Base-by-base conservation (phyloP, 2,113 vertebrate genomes). In the Trichomycterus rosablanca region DNA sequence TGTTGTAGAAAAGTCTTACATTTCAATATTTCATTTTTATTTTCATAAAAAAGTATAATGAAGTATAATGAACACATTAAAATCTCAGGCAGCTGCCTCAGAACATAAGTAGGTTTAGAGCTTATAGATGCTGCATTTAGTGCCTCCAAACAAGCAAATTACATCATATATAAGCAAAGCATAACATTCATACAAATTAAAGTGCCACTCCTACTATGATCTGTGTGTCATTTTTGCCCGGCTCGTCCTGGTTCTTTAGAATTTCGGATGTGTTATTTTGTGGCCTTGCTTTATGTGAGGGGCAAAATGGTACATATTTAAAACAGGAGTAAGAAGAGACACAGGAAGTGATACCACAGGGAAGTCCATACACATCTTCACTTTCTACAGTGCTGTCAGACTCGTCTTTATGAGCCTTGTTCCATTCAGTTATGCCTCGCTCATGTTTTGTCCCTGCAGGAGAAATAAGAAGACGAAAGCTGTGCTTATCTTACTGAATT, bases 361-460 rank as follows among this genome's bases (percentile, higher is more conserved):
- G 95, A 43, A 98, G 82, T 60, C 81, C 59, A 35, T 98, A 98
- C 67, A 97, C 81, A 11, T 90, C 73, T 2, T 70, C 73, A 14
- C 81, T 6, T 4, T 83, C 83, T 8, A 68, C 48, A 0, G 76
- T 78, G 57, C 79, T 84, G n/a, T 77, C 82, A 0, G 9, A 71
- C 9, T 82, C 82, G 0, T 81, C 83, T 10, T 82, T 67, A 4
- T 90, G 83, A 51, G 76, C 79, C n/a, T 85, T 78, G 68, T 84
- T 91, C 95, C 93, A 98, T 0, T 86, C 78, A 44, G 84, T 48
- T 18, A 97, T 83, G 1, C 95, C 96, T 3, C 95, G 83, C 69
- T 98, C 94, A 34, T 88, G 83, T 70, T 78, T 86, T 11, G 89
- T 91, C 61, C 95, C 96, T 97, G 76, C 50, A 44, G 22, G 58